phyloP scores from a whole-genome alignment of 2,888 invertebrate genomes.

The Lasioglossum malachurum region DNA sequence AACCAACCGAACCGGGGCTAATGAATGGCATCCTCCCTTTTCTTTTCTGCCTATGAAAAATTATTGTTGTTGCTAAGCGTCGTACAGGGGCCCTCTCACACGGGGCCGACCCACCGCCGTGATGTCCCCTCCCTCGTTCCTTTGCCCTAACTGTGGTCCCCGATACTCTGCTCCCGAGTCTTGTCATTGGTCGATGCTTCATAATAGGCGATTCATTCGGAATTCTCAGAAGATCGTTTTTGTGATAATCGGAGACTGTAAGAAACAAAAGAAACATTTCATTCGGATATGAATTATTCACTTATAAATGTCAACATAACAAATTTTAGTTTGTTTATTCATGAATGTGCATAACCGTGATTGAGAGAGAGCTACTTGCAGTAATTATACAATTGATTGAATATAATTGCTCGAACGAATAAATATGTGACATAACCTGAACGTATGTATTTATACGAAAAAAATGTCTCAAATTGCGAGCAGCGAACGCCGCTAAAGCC shows the following conservation, averaged over 20 bases:
- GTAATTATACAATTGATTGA: background rate
- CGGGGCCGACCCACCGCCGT: slow-evolving; percentile 75
- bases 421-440: background rate
- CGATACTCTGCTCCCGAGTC: slow-evolving; percentile 48
- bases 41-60: slow-evolving; percentile 83
- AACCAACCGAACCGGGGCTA: slow-evolving; percentile 84
- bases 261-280: background rate
- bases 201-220: background rate
- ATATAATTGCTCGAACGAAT: background rate
- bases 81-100: slow-evolving; percentile 64
- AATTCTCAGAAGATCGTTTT: background rate
- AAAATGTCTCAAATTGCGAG: background rate
- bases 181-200: slow-evolving; percentile 26
- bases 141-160: slow-evolving; percentile 36
- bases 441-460: background rate
- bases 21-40: slow-evolving; percentile 83
- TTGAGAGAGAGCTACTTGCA: background rate
- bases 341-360: too few relatives aligned
- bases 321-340: too few relatives aligned
- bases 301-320: too few relatives aligned
- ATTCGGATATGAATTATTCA: background rate
- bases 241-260: background rate
- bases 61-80: slow-evolving; percentile 79
- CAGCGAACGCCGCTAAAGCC: background rate
- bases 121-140: slow-evolving; percentile 35